Evolutionary conservation across 1,140 invertebrate species (phyloP).

Genomic region (Aleiodes sp.): DNA sequence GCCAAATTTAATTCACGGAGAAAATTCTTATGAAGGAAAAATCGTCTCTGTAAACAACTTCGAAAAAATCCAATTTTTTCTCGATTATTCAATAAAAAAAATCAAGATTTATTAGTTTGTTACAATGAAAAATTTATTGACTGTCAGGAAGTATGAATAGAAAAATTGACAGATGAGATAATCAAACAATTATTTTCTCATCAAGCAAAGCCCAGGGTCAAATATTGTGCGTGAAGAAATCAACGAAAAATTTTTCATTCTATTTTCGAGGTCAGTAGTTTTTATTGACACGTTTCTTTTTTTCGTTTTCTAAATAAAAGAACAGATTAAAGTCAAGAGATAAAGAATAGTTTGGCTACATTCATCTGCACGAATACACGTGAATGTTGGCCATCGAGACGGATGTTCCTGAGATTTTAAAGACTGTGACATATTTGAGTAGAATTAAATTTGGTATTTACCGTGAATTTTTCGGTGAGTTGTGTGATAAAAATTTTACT

Average conservation of each 20-base stretch:
- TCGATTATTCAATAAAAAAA: neutral
- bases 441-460: too few species aligned
- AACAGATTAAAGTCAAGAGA: neutral
- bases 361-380: slow-evolving; percentile 30
- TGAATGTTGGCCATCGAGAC: too few species aligned
- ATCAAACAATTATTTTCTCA: slow-evolving; percentile 11
- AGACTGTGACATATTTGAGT: too few species aligned
- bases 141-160: neutral
- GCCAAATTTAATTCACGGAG: too few species aligned
- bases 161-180: slow-evolving; percentile 5
- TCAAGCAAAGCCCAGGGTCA: neutral
- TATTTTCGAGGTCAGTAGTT: too few species aligned
- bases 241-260: neutral
- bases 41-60: too few species aligned
- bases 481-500: slow-evolving; percentile 37
- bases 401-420: too few species aligned
- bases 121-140: neutral
- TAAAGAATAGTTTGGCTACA: neutral
- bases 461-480: too few species aligned
- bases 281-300: too few species aligned
- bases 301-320: neutral
- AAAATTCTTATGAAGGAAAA: too few species aligned
- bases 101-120: too few species aligned
- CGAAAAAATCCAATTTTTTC: neutral
- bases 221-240: neutral